Evolutionary conservation across 2,113 vertebrate species (phyloP).

Genomic region (Pipa parva): DNA sequence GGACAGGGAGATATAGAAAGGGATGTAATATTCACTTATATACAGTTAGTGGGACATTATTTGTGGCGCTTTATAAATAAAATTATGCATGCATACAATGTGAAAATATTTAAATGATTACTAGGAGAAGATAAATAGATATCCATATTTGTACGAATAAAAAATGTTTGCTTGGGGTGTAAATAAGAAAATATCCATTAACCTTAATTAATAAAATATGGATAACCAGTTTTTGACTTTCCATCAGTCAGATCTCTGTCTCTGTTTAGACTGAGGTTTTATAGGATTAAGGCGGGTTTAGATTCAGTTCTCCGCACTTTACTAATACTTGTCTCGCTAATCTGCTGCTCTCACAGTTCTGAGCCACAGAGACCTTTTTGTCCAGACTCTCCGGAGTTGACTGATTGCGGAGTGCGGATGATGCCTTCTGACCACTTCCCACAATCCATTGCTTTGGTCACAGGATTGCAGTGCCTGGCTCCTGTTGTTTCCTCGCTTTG

Average conservation of each 20-base stretch:
- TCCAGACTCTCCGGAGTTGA: constrained; percentile 3
- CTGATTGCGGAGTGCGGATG: constrained; percentile 9
- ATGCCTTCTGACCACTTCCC: constrained; percentile 9
- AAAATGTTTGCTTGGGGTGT: too few relatives aligned
- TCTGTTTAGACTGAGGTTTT: background rate
- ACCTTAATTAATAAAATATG: too few relatives aligned
- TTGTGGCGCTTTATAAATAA: too few relatives aligned
- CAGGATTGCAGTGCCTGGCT: constrained; percentile 4
- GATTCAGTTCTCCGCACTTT: constrained; percentile 9
- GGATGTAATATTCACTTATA: too few relatives aligned
- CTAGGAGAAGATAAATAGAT: too few relatives aligned
- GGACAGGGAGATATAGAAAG: too few relatives aligned
- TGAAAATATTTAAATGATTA: too few relatives aligned
- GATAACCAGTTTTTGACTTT: too few relatives aligned
- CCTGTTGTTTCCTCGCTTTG: constrained; percentile 5
- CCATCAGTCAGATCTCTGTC: background rate
- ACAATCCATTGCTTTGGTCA: background rate
- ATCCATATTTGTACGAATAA: too few relatives aligned
- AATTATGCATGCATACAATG: too few relatives aligned
- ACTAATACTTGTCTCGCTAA: constrained; percentile 34
- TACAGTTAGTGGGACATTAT: too few relatives aligned
- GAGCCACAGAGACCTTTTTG: constrained; percentile 30
- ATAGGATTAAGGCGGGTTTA: constrained; percentile 2
- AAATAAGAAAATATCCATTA: too few relatives aligned
- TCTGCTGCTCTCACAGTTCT: background rate